Evolutionary conservation across 2,888 invertebrate species (phyloP).

Genomic region (Agrochola lota): DNA sequence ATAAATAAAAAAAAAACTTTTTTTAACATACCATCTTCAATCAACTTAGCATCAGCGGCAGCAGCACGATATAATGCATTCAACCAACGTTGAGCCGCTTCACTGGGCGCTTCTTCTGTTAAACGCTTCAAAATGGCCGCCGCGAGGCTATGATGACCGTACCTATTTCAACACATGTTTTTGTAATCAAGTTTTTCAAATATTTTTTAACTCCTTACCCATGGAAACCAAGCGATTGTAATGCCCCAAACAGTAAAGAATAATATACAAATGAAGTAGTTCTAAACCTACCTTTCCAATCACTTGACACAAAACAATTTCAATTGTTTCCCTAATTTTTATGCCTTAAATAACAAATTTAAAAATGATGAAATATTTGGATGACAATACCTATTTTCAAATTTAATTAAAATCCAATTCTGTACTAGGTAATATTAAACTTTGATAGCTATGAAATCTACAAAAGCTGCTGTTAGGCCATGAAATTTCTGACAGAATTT

Average conservation of each 20-base stretch:
- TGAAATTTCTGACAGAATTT: too few relatives aligned
- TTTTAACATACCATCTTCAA: constrained; percentile 81
- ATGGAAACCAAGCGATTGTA: too few relatives aligned
- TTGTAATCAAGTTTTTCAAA: too few relatives aligned
- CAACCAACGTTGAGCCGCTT: constrained; percentile 97
- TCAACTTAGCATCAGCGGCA: constrained; percentile 93
- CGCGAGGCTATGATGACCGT: constrained; percentile 94
- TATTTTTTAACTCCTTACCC: too few relatives aligned
- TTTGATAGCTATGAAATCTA: background rate
- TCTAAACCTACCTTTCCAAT: background rate
- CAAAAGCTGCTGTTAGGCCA: too few relatives aligned
- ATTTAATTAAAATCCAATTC: background rate
- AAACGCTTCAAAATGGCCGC: constrained; percentile 91
- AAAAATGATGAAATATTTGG: background rate
- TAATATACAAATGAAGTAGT: too few relatives aligned
- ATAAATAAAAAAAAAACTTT: too few relatives aligned
- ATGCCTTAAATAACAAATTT: background rate
- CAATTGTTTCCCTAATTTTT: background rate
- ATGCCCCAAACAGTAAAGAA: too few relatives aligned
- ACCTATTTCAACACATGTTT: constrained; percentile 79
- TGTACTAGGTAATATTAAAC: too few relatives aligned
- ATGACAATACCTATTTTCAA: background rate
- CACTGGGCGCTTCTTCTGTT: constrained; percentile 94
- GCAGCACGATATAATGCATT: constrained; percentile 94
- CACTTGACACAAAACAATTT: too few relatives aligned